Evolutionary conservation across 2,888 invertebrate genomes (phyloP), one percentile per base, ranked within the genome.

Genomic region (Microctonus brassicae): DNA sequence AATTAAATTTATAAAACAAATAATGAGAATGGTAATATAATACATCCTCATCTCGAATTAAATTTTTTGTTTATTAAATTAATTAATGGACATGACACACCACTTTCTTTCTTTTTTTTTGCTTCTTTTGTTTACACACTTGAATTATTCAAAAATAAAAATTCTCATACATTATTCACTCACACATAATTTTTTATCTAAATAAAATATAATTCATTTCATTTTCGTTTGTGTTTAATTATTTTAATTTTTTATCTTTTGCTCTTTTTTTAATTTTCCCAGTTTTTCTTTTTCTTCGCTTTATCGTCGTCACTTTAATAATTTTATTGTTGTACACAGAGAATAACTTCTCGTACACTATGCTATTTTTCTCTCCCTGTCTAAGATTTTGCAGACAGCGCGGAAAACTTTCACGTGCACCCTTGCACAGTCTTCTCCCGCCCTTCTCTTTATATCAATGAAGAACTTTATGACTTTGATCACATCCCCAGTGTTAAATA

Each of bases 11-110:
- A 66, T 11, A 17, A 17, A 17, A 24, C 24, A 36, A 52, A 65
- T 34, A 34, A 53, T 22, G 52, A 58, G 52, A 61, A 71, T 3
- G 39, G 26, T 13, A 53, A 61, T 20, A 20, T 55, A 61, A 39
- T 71, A 33, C 53, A 71, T 61, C 71, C 66, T 61, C 71, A 71
- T 71, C 66, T 66, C 62, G 61, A 20, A 53, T 55, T 36, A 22
- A 29, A 29, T 29, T 66, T 67, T 71, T 66, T 42, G 57, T 58
- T 29, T 13, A 29, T 6, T 29, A 58, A n/a, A n/a, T 39, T n/a
- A 39, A 39, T 39, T 39, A 53, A 61, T 61, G 60, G 42, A 66
- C 60, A 47, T 60, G 55, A 60, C 70, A 36, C 65, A 39, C n/a
- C 53, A 71, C 66, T 71, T 7, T 22, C 13, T 22, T 34, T 22